Evolutionary conservation across 2,888 invertebrate genomes (phyloP).

Genomic region (Oscheius sp.): DNA sequence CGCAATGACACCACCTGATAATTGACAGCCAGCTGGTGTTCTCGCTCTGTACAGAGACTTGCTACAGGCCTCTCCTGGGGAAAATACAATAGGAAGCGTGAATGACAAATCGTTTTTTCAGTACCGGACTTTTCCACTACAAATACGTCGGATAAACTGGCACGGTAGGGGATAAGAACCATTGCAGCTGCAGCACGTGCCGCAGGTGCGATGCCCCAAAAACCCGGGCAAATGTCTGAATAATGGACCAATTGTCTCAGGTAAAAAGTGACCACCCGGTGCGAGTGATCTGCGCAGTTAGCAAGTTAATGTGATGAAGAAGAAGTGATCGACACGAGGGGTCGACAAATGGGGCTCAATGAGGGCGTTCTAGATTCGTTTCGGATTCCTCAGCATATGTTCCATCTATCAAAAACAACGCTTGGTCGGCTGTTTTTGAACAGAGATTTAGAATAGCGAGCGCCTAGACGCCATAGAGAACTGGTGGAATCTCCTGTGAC

Average conservation of each 20-base stretch:
- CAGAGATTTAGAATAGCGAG: no score
- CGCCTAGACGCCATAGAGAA: no score
- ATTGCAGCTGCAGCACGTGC: constrained; percentile 1
- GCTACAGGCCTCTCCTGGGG: no score
- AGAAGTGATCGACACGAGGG: neutral
- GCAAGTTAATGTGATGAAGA: neutral
- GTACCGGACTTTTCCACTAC: neutral
- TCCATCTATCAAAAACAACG: neutral
- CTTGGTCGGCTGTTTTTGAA: no score
- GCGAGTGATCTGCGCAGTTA: neutral
- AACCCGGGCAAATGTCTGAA: no score
- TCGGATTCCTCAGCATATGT: neutral
- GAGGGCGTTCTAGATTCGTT: neutral
- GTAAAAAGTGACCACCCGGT: no score
- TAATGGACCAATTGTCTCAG: no score
- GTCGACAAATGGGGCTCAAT: neutral
- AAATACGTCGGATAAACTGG: neutral
- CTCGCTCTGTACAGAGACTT: constrained; percentile 2
- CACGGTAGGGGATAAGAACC: neutral
- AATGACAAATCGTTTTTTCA: no score
- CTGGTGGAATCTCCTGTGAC: no score
- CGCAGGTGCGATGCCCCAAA: constrained; percentile 2
- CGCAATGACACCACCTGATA: constrained; percentile 6
- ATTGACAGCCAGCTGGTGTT: constrained; percentile 28
- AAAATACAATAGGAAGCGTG: no score